Evolutionary conservation across 1,140 invertebrate genomes (phyloP), one percentile per base, ranked within the genome.

Genomic region (Rhopalosiphum maidis): DNA sequence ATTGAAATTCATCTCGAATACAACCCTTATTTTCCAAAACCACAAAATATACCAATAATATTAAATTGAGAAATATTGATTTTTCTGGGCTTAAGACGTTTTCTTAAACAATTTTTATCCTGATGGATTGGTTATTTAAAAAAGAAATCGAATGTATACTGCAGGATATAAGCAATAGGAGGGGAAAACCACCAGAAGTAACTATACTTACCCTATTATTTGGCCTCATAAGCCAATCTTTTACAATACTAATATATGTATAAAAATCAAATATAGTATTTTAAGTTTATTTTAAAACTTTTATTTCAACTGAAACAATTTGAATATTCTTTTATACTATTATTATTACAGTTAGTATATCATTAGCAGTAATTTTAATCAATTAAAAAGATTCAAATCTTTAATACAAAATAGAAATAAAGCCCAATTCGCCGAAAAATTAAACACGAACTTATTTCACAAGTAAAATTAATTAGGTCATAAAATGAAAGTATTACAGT

Each of bases 41-140:
- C n/a, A 35, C 86, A 54, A 55, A 55, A 89, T 37, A 22, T 37
- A 51, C 22, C 1, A n/a, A 18, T 54, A 21, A 89, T 89, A 55
- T 89, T 54, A 41, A 89, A 89, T 89, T 37, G 35, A 22, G 46
- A 30, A n/a, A 54, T 89, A 89, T 89, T 55, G 88, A 89, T 55
- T 9, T 89, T 37, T 21, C 35, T 22, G 51, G 23, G 88, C 22
- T 55, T 89, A 55, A 55, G 46, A 88, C n/a, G 86, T 88, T n/a
- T 48, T 35, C 30, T 6, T 6, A 46, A 5, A 55, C 5, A 41
- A 54, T 55, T 55, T 37, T 37, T 55, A 41, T 41, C 35, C 4
- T 4, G 51, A 25, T 25, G 21, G 48, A 89, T 51, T 54, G 48
- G 48, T 89, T 89, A 25, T 89, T n/a, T 25, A 55, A 55, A 89